Evolutionary conservation across 2,797 vertebrate genomes (phyloP).

Genomic region (Lates japonicus): DNA sequence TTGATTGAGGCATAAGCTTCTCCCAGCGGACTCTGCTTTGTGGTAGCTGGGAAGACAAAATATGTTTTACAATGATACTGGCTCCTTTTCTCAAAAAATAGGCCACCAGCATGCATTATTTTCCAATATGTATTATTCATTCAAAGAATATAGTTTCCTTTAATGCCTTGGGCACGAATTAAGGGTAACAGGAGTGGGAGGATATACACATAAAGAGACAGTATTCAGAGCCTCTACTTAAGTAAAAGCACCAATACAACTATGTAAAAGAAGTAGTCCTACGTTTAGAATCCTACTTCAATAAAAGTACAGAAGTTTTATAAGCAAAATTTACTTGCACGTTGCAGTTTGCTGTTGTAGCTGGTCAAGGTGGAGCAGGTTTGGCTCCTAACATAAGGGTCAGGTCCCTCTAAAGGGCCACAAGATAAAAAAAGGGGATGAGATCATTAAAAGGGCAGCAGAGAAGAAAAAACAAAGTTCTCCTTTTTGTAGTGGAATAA

Average conservation of each 20-base stretch:
- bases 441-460: neutral
- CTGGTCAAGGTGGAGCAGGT: too few relatives aligned
- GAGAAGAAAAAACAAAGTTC: neutral
- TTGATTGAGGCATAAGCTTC: conserved; percentile 44
- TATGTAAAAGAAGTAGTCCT: neutral
- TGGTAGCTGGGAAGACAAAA: conserved; percentile 52
- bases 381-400: too few relatives aligned
- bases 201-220: neutral
- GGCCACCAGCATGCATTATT: conserved; percentile 44
- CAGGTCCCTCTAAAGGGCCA: too few relatives aligned
- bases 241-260: neutral
- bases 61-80: conserved; percentile 45
- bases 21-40: conserved; percentile 62
- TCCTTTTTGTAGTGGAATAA: too few relatives aligned
- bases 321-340: neutral
- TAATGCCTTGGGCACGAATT: neutral
- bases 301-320: neutral
- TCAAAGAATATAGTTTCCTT: conserved; percentile 26
- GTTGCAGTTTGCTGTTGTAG: neutral
- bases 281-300: neutral
- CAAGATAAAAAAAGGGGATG: too few relatives aligned
- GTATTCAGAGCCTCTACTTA: conserved; percentile 2
- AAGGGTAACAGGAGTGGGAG: neutral
- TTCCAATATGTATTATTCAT: conserved; percentile 31
- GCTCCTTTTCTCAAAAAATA: conserved; percentile 43